Percentiles rank a stretch among this genome's conserved stretches.
Conservation (phyloP, 2,113 vertebrate genomes). For the Sakesphorus luctuosus region DNA sequence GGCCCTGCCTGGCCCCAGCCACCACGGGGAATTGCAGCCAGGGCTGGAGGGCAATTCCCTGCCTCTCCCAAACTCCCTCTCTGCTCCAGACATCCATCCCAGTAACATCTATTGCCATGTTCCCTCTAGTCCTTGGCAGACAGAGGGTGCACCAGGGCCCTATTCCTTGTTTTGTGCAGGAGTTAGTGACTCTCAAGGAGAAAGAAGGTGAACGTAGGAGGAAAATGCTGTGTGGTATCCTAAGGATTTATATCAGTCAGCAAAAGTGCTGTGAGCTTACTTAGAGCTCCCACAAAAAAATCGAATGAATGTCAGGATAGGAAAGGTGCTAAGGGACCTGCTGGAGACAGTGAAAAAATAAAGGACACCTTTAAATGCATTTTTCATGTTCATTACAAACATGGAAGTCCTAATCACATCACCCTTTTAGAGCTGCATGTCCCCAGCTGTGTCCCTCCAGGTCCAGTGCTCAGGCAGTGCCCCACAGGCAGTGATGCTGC, state of each 20-base stretch:
- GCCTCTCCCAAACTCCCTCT: not conserved
- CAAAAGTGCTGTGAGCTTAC: not conserved
- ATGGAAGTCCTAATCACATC: rapidly evolving
- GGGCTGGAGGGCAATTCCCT: not conserved
- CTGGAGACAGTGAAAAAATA: not conserved
- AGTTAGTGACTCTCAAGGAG: not conserved
- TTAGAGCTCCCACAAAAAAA: not conserved
- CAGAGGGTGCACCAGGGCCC: rapidly evolving
- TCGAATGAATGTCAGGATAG: not conserved
- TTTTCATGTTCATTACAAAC: not conserved
- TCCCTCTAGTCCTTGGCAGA: not conserved
- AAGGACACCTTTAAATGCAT: not conserved
- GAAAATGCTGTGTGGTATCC: rapidly evolving
- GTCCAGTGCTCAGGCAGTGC: not conserved
- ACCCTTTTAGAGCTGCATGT: not conserved
- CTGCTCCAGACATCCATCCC: rapidly evolving
- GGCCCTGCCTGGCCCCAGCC: not conserved
- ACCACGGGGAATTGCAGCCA: rapidly evolving
- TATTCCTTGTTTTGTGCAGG: not conserved
- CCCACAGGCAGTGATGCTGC: not conserved
- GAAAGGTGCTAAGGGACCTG: not conserved
- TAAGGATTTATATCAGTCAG: not conserved
- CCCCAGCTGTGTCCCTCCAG: not conserved
- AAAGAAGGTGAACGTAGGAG: not conserved
- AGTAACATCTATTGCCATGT: rapidly evolving